Percentiles rank a stretch among this genome's conserved stretches.
phyloP scores from a whole-genome alignment of 2,113 vertebrate genomes.

The Epinephelus fuscoguttatus region DNA sequence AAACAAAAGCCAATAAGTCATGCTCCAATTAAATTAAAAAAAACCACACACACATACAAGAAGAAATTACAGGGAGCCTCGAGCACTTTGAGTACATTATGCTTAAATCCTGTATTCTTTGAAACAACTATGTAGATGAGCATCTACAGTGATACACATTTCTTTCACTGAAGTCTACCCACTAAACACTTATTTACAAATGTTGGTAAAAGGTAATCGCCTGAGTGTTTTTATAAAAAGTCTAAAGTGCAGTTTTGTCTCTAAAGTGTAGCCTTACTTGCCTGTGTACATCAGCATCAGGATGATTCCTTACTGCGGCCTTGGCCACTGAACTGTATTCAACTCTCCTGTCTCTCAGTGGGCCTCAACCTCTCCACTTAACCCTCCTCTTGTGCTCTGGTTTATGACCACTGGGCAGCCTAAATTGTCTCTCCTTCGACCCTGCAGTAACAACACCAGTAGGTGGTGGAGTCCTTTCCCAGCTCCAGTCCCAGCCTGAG shows the following conservation, averaged over 20 bases:
- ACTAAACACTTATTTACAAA: neutral
- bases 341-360: conserved; percentile 27
- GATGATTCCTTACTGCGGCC: neutral
- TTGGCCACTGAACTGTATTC: conserved; percentile 43
- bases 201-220: neutral
- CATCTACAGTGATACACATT: neutral
- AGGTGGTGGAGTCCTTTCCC: conserved; percentile 41
- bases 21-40: conserved; percentile 6
- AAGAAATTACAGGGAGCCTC: neutral
- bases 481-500: conserved; percentile 40
- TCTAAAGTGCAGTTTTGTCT: neutral
- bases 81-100: conserved; percentile 11
- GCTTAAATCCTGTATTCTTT: neutral
- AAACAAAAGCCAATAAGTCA: conserved; percentile 21
- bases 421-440: conserved; percentile 43
- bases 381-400: conserved; percentile 41
- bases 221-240: neutral
- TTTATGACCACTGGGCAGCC: conserved; percentile 41
- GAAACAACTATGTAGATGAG: neutral
- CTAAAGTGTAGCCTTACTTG: conserved; percentile 4
- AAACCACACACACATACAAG: neutral
- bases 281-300: conserved; percentile 33
- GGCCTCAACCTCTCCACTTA: conserved; percentile 55
- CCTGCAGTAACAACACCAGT: conserved; percentile 44
- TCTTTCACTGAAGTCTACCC: neutral